Percentiles rank a stretch among this genome's conserved stretches.
Evolutionary conservation across 2,888 invertebrate genomes (phyloP).

Genomic region (Eupithecia subumbrata): DNA sequence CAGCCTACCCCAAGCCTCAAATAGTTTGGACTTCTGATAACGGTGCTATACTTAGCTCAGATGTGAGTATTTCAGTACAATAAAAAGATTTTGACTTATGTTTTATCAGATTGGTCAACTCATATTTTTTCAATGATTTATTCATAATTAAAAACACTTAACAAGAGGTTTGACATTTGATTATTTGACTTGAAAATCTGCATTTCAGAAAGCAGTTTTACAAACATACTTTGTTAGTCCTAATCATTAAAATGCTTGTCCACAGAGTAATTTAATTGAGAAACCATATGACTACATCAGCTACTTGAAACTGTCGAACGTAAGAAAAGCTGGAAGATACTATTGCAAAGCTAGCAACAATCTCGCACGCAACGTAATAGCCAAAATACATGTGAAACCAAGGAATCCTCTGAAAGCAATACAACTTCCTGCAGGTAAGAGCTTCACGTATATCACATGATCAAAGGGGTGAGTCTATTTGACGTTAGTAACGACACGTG

Average conservation of each 20-base stretch:
- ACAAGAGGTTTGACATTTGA: neutral
- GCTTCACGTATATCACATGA: neutral
- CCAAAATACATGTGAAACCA: constrained; percentile 16
- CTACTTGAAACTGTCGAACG: constrained; percentile 28
- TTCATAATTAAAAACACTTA: neutral
- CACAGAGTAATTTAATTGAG: constrained; percentile 25
- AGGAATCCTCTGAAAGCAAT: constrained; percentile 19
- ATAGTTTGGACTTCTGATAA: constrained; percentile 37
- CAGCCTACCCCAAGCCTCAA: constrained; percentile 38
- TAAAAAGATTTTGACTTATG: neutral
- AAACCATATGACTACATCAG: constrained; percentile 35
- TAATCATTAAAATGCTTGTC: neutral
- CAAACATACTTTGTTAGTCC: neutral
- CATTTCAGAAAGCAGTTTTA: neutral
- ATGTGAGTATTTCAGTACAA: neutral
- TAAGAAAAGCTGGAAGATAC: constrained; percentile 21
- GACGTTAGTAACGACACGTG: too few species aligned
- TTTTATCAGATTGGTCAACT: neutral
- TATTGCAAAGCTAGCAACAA: constrained; percentile 30
- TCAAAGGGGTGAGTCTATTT: neutral
- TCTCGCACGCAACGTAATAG: neutral
- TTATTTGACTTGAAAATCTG: neutral
- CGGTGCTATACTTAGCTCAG: neutral
- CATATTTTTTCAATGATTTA: neutral
- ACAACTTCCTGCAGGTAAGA: neutral